Conservation (phyloP, 2,113 vertebrate genomes). For the Dolichotis patagonum region DNA sequence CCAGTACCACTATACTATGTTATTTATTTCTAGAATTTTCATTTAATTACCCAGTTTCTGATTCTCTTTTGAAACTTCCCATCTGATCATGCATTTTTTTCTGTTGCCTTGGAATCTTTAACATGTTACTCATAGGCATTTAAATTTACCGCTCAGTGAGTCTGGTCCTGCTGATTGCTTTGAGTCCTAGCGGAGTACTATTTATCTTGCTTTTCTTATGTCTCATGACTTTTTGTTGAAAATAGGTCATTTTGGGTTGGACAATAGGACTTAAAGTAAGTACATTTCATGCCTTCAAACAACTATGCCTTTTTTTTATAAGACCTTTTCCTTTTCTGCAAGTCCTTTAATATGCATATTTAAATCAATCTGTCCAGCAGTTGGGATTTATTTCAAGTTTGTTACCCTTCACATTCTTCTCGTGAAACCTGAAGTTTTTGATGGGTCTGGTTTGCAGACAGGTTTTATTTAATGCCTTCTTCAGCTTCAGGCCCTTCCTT, state of each 20-base stretch:
- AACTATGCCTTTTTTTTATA: neutral
- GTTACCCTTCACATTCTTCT: neutral
- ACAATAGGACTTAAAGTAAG: neutral
- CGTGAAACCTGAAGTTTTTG: neutral
- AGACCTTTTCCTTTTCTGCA: neutral
- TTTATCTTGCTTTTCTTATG: neutral
- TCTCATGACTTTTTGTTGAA: neutral
- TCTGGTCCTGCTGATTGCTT: neutral
- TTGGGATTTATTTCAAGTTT: neutral
- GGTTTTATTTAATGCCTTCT: neutral
- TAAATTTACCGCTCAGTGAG: neutral
- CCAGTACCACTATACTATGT: neutral
- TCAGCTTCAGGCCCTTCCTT: neutral
- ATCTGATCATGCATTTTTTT: neutral
- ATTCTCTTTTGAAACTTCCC: neutral
- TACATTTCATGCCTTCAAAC: neutral
- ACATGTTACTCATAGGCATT: neutral
- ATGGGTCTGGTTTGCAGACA: neutral
- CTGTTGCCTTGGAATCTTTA: neutral
- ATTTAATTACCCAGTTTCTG: neutral
- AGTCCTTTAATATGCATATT: neutral
- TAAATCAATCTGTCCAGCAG: neutral
- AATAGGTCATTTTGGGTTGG: neutral
- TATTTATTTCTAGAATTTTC: neutral
- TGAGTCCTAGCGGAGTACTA: neutral